Percentiles rank a stretch among this genome's conserved stretches.
Conservation (phyloP, 2,888 invertebrate species). For the Tillus elongatus region DNA sequence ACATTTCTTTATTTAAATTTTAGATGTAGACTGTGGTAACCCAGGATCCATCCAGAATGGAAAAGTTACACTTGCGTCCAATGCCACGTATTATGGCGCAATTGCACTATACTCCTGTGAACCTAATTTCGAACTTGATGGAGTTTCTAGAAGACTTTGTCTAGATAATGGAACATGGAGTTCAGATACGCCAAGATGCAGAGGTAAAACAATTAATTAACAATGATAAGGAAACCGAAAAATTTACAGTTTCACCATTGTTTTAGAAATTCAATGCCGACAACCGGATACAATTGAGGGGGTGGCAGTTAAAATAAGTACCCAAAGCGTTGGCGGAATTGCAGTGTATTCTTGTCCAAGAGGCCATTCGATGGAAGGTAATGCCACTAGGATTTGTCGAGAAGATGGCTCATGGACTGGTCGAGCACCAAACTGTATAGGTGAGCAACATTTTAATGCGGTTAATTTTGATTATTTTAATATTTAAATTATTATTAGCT, state of each 20-base stretch:
- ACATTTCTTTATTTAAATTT: constrained; percentile 22
- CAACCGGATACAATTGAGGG: constrained; percentile 56
- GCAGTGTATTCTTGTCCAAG: constrained; percentile 76
- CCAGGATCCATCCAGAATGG: constrained; percentile 67
- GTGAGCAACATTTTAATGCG: constrained; percentile 47
- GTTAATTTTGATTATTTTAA: constrained; percentile 5
- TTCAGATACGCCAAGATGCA: constrained; percentile 70
- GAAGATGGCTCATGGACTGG: constrained; percentile 78
- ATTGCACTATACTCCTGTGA: constrained; percentile 78
- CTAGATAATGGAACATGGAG: constrained; percentile 88
- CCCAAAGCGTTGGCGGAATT: constrained; percentile 67
- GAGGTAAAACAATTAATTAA: constrained; percentile 52
- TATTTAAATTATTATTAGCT: constrained; percentile 46
- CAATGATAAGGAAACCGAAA: constrained; percentile 5
- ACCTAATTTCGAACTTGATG: constrained; percentile 69
- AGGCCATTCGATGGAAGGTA: constrained; percentile 71
- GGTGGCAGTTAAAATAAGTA: constrained; percentile 50
- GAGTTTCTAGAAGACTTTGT: constrained; percentile 73
- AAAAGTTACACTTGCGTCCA: constrained; percentile 69
- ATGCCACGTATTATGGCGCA: constrained; percentile 82
- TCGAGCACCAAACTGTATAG: constrained; percentile 65
- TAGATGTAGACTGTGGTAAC: constrained; percentile 79
- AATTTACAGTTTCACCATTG: too few relatives aligned
- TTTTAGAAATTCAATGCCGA: constrained; percentile 66
- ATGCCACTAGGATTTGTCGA: constrained; percentile 65